Base-by-base conservation (phyloP, 2,113 vertebrate genomes). In the Sminthopsis crassicaudata region DNA sequence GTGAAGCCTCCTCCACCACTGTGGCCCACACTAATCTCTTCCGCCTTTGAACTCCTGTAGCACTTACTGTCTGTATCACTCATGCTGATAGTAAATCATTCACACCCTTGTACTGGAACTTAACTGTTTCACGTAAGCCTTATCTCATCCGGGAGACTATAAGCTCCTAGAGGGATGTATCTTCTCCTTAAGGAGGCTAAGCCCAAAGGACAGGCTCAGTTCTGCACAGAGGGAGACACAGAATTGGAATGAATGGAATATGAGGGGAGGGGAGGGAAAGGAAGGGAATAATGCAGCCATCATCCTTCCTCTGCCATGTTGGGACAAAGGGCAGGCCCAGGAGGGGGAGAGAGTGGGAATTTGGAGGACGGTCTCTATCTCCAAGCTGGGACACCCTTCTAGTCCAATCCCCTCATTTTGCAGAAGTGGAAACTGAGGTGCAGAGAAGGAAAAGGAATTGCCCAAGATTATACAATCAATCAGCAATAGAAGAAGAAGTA, bases 81-180 rank as follows among this genome's bases (percentile, higher is more conserved):
- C 67, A 84, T 84, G 67, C 67, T 84, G 67, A 84, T 84, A 84
- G 67, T 84, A 84, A 84, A 84, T 84, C 67, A 84, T 84, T 22
- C n/a, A 84, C 67, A 84, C n/a, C 67, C 67, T 84, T 42, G n/a
- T 42, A 84, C 67, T 84, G 67, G 67, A 84, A 84, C n/a, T 84
- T 84, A 84, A 84, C 67, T 84, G 67, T 84, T 84, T 84, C 67
- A 84, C 10, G 36, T 84, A 84, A 84, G 67, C 36, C 67, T 84
- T 8, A 84, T 42, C 67, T 84, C 67, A 84, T 84, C n/a, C 67
- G 0, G 23, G 67, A 36, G 16, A n/a, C 67, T 84, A n/a, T 84
- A 84, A 84, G n/a, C 67, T 84, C 67, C 67, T 84, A 42, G n/a
- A 42, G 67, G 67, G n/a, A 42, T 84, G 67, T 67, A 36, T 67